A percentile compares a stretch with the other conserved stretches of the same genome.
These are phyloP conservation scores for Euclidia mi DNA, from an alignment of 2,888 invertebrate genomes.

Conservation along the genomic window DNA sequence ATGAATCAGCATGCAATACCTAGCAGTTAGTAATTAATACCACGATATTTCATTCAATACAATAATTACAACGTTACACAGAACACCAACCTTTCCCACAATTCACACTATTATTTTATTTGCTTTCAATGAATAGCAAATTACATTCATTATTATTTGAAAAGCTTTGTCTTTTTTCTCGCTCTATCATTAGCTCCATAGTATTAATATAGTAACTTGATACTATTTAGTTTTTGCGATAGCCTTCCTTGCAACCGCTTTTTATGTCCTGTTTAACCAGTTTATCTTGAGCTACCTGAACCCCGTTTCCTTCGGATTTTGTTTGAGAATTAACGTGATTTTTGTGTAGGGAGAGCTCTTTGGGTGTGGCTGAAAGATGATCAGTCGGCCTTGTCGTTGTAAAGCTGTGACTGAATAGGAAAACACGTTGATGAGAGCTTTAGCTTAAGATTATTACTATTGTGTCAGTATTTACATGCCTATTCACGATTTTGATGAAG, in stretches of 20 bases:
- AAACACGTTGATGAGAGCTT: not conserved
- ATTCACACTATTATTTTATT: no score
- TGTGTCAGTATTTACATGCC: no score
- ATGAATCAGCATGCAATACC: no score
- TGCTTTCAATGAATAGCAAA: no score
- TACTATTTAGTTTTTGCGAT: conserved; percentile 40
- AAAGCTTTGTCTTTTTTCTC: no score
- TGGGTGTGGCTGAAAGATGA: conserved; percentile 32
- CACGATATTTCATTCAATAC: no score
- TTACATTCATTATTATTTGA: no score
- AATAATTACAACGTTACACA: no score
- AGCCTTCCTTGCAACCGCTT: conserved; percentile 32
- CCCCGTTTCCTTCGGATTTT: not conserved
- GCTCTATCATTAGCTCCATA: not conserved
- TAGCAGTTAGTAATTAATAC: no score
- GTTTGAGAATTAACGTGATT: not conserved
- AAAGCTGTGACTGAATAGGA: conserved; percentile 8
- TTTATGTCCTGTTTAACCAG: conserved; percentile 24
- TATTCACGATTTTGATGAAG: no score
- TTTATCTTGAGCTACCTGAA: conserved; percentile 7
- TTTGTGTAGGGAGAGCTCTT: conserved; percentile 19
- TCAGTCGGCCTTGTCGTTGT: conserved; percentile 41
- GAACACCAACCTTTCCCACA: no score
- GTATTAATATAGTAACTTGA: conserved; percentile 25
- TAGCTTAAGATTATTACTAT: no score